These are phyloP conservation scores for Stenchaetothrips biformis DNA, from an alignment of 2,888 invertebrate species.

Conservation along the genomic window DNA sequence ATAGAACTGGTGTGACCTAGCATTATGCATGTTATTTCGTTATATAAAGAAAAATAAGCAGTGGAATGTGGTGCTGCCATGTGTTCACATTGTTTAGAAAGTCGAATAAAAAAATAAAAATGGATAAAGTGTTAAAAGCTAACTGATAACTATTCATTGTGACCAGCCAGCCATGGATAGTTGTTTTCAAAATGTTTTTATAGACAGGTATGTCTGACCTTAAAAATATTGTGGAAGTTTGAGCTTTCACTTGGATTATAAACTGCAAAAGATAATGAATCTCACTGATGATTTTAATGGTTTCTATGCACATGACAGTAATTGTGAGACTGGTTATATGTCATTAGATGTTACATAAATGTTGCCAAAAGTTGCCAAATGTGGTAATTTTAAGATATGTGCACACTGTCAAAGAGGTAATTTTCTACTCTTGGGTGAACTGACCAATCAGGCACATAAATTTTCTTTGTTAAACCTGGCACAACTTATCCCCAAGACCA, in stretches of 20 bases:
- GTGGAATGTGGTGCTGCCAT: slow-evolving; percentile 14
- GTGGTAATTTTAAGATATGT: background rate
- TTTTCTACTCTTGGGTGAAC: background rate
- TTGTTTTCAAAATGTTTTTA: background rate
- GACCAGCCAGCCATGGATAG: background rate
- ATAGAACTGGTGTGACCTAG: background rate
- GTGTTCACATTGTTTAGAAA: slow-evolving; percentile 1
- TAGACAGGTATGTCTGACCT: background rate
- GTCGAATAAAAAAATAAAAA: background rate
- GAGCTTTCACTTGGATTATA: background rate
- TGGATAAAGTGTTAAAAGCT: background rate
- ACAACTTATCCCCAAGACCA: no score
- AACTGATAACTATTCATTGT: background rate
- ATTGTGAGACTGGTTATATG: slow-evolving; percentile 23
- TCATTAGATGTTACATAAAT: slow-evolving; percentile 22
- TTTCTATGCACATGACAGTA: slow-evolving; percentile 12
- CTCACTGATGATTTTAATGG: background rate
- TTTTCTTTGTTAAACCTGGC: background rate
- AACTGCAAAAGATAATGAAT: background rate
- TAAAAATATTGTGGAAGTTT: background rate
- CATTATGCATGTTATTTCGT: background rate
- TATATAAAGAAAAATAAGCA: background rate
- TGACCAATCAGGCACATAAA: background rate
- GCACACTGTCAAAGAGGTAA: background rate
- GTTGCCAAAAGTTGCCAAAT: slow-evolving; percentile 18